Evolutionary conservation across 2,888 invertebrate species (phyloP).

Genomic region (Plusia festucae): DNA sequence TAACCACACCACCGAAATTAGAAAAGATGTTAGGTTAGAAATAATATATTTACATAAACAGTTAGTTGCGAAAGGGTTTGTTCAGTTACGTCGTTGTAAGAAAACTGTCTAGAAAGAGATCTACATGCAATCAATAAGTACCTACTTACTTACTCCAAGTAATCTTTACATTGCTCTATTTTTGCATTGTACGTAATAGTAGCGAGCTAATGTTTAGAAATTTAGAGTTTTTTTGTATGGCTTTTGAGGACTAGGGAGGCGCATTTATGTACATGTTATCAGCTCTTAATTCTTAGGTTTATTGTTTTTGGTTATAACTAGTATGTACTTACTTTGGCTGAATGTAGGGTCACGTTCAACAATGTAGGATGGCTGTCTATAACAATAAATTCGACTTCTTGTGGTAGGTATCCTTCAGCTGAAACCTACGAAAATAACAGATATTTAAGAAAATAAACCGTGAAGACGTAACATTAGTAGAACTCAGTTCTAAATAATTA

Average conservation of each 20-base stretch:
- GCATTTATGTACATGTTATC: background rate
- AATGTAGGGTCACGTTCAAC: constrained; percentile 94
- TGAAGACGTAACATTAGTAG: no score
- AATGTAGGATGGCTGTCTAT: constrained; percentile 95
- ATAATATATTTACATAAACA: background rate
- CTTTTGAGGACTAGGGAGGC: background rate
- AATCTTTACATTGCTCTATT: background rate
- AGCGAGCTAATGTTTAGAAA: no score
- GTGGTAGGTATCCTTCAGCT: constrained; percentile 95
- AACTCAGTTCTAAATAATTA: no score
- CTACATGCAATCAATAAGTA: background rate
- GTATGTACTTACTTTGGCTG: constrained; percentile 91
- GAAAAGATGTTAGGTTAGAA: constrained; percentile 23
- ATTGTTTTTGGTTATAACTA: background rate
- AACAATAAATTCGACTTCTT: constrained; percentile 96
- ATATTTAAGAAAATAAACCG: background rate
- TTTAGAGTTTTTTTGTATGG: no score
- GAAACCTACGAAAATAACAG: constrained; percentile 90
- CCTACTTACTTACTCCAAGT: background rate
- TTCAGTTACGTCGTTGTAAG: background rate
- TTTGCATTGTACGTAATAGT: no score
- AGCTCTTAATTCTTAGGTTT: background rate
- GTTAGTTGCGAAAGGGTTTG: background rate
- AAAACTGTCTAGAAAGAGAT: background rate
- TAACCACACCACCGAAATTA: constrained; percentile 61